Percentiles rank a stretch among this genome's conserved stretches.
Conservation (phyloP, 2,888 invertebrate genomes). For the Orchesellides sinensis region DNA sequence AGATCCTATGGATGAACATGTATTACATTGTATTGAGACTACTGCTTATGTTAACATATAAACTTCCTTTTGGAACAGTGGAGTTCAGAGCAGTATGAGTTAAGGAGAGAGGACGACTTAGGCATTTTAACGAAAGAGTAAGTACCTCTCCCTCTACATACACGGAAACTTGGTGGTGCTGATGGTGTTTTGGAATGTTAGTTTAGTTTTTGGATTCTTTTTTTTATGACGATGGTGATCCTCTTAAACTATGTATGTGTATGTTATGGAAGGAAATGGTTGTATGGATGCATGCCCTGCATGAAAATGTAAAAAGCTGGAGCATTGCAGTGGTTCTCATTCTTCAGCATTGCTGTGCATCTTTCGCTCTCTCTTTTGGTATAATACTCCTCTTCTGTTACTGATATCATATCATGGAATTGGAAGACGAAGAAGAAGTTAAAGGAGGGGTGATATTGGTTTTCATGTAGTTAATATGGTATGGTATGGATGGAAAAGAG, state of each 20-base stretch:
- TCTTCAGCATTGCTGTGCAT: not conserved
- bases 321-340: slow-evolving; percentile 12
- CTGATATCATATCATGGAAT: slow-evolving; percentile 6
- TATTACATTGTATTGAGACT: too few relatives aligned
- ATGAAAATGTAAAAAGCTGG: not conserved
- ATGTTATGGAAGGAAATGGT: not conserved
- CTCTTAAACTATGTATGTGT: not conserved
- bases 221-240: slow-evolving; percentile 1
- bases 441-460: slow-evolving; percentile 18
- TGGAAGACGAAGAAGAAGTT: not conserved
- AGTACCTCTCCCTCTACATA: too few relatives aligned
- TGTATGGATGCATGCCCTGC: too few relatives aligned
- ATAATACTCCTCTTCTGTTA: not conserved
- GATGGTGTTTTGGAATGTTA: slow-evolving; percentile 25
- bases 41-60: not conserved
- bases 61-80: not conserved
- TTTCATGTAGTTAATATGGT: too few relatives aligned
- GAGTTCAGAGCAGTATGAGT: too few relatives aligned
- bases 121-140: too few relatives aligned
- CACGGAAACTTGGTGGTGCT: not conserved
- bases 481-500: too few relatives aligned
- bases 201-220: slow-evolving; percentile 15
- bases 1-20: slow-evolving; percentile 4
- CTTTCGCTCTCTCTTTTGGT: not conserved
- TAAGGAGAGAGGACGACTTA: too few relatives aligned